phyloP scores from a whole-genome alignment of 2,888 invertebrate genomes.

The Camponotus fellah region DNA sequence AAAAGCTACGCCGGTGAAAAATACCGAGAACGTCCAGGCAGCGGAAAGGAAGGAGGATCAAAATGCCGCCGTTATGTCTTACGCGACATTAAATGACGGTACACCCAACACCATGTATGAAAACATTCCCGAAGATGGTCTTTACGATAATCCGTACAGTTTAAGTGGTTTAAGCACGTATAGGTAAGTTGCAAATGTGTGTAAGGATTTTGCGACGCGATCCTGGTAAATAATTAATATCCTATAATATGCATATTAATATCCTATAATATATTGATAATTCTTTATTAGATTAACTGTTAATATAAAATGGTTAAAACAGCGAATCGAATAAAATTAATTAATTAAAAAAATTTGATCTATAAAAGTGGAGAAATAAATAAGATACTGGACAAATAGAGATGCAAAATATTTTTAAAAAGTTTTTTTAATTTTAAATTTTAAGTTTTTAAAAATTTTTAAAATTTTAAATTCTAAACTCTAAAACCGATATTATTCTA shows the following conservation, averaged over 20 bases:
- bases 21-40: slow-evolving; percentile 95
- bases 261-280: background rate
- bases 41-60: slow-evolving; percentile 95
- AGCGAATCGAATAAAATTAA: background rate
- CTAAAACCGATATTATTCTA: background rate
- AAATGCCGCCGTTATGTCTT: slow-evolving; percentile 96
- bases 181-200: slow-evolving; percentile 74
- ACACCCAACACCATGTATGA: slow-evolving; percentile 87
- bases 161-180: slow-evolving; percentile 80
- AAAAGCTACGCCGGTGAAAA: slow-evolving; percentile 95
- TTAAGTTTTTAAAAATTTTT: no score
- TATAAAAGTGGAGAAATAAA: background rate
- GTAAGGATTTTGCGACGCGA: background rate
- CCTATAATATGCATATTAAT: background rate
- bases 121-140: slow-evolving; percentile 86
- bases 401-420: background rate
- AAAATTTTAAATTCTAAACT: slow-evolving; percentile 1
- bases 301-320: background rate
- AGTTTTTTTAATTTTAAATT: slow-evolving; percentile 17
- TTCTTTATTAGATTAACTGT: background rate
- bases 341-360: background rate
- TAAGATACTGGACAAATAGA: background rate
- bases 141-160: slow-evolving; percentile 86
- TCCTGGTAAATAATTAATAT: background rate
- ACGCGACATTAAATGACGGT: slow-evolving; percentile 93